phyloP scores from a whole-genome alignment of 92 coral and sea anemone species.

The Micromussa lordhowensis region DNA sequence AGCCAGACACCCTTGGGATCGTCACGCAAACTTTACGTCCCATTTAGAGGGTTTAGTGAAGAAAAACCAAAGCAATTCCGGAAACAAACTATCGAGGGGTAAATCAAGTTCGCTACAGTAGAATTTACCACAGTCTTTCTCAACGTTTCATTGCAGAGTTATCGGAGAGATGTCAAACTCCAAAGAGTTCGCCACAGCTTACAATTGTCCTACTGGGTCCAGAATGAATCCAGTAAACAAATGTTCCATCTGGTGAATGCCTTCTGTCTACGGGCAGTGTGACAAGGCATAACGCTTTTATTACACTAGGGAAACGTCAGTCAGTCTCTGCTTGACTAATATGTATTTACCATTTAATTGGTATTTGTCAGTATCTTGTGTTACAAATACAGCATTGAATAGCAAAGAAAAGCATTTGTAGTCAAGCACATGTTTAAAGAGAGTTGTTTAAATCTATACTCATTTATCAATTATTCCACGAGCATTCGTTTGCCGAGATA shows the following conservation, averaged over 20 bases:
- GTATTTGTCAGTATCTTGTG: too few species aligned
- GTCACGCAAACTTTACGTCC: background rate
- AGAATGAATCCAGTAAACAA: slow-evolving; percentile 88
- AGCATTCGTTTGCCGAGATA: too few species aligned
- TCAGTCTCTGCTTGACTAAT: background rate
- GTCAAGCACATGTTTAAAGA: too few species aligned
- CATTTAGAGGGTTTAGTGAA: background rate
- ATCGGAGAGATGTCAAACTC: slow-evolving; percentile 87
- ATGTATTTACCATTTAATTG: too few species aligned
- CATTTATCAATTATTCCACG: too few species aligned
- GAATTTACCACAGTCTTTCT: background rate
- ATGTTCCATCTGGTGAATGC: slow-evolving; percentile 85
- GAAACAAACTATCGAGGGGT: background rate
- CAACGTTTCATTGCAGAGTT: slow-evolving; percentile 61
- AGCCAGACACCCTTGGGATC: too few species aligned
- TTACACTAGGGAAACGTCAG: background rate
- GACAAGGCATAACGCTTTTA: background rate
- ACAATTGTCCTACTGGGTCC: slow-evolving; percentile 78
- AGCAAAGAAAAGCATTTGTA: too few species aligned
- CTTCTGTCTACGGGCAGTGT: background rate
- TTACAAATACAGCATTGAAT: too few species aligned
- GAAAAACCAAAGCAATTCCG: background rate
- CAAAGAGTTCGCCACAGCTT: slow-evolving; percentile 82
- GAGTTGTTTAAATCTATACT: too few species aligned
- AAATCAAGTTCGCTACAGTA: background rate